Base-by-base conservation (phyloP, 2,797 vertebrate genomes). In the Bufotes viridis region DNA sequence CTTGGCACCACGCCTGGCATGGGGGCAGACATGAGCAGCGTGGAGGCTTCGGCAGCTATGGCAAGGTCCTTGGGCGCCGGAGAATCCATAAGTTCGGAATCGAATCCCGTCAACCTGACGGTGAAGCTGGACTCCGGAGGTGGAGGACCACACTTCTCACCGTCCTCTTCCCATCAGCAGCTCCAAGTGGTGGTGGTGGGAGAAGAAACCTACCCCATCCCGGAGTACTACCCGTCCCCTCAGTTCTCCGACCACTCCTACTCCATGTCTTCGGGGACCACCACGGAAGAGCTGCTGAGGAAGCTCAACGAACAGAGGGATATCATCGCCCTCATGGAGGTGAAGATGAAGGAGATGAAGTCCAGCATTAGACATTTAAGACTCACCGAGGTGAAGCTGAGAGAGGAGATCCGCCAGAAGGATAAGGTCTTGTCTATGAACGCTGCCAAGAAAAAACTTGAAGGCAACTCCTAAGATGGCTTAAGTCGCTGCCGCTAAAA, bases 261-360 rank as follows among this genome's bases (percentile, higher is more conserved):
- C 93, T 99, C 98, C 7, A 94, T 99, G 91, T 98, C 97, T 74
- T 98, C 96, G 78, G 97, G 97, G 87, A 98, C 98, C 90, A 99
- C 97, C 75, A 97, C 97, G 1, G 95, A 97, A 51, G 98, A 99
- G 93, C 95, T 99, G 90, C 96, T 99, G 92, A 94, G 97, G 72
- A 99, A 99, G 84, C 95, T 99, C 90, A 99, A 99, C 90, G 98
- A 99, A 92, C 98, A 99, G 92, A 95, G 97, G 91, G 98, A 99
- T 93, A 99, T 99, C 94, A 97, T 99, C 91, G 98, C 98, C 0
- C 94, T 99, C 90, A 97, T 99, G 97, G 97, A 99, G 94, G 97
- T 99, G 90, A 99, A 99, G 94, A 99, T 99, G 98, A 99, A 98
- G 93, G 98, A 98, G 94, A 99, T 99, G 98, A 98, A 98, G 91